Evolutionary conservation across 2,888 invertebrate species (phyloP), one percentile per base, ranked within the genome.

Genomic region (Calliphora vomitoria): DNA sequence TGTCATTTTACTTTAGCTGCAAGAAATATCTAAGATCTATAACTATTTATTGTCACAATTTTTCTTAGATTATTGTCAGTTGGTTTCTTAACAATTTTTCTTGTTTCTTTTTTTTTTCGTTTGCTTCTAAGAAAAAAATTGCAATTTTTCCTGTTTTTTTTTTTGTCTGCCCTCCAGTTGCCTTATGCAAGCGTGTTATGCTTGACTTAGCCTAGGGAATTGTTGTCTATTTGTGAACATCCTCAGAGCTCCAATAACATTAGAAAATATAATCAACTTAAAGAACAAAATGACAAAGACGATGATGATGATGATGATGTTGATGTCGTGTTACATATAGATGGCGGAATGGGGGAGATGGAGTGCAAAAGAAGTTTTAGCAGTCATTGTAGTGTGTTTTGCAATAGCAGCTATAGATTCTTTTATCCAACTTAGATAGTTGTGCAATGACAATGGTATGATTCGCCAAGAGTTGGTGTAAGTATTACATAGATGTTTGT

Each of bases 221-320:
- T 72, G 64, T 85, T 85, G 62, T 81, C 75, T 80, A 85, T 80
- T 72, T 75, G 85, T 38, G 82, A 64, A 47, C 66, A 87, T 87
- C 82, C 85, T 82, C 79, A 60, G 47, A 85, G 87, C 82, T 87
- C 62, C 53, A 79, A 87, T 79, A 85, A 75, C 79, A 87, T 87
- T 87, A 87, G 87, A 87, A 87, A 87, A 85, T 79, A 69, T 82
- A 85, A 85, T 87, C 85, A 75, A 82, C 64, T 80, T 85, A 78
- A 50, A 38, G 55, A 44, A 78, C 44, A 44, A 55, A 4, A 50
- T 62, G 50, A 62, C 62, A 53, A 41, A 38, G 20, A 66, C 3
- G 58, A 60, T 1, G 13, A 50, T 50, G 25, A 18, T 55, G 71
- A 4, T 55, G 20, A 5, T 10, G 41, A 25, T 35, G 35, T 35